Base-by-base conservation (phyloP, 2,113 vertebrate species). In the Catagonus wagneri region DNA sequence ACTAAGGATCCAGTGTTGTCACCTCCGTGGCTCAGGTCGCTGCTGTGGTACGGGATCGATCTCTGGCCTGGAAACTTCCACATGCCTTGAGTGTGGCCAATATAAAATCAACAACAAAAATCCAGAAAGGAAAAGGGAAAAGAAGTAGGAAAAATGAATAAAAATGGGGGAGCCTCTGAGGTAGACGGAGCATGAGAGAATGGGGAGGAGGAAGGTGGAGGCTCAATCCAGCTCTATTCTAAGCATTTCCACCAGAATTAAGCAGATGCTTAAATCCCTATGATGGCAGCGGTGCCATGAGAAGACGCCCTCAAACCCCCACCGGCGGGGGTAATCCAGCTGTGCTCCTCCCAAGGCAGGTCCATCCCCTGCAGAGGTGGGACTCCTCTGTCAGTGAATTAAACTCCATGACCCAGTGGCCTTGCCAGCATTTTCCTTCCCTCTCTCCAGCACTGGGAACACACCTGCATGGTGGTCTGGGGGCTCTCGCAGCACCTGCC, bases 201-300 rank as follows among this genome's bases (percentile, higher is more conserved):
- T 16, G 34, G 15, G 68, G 60, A 29, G 34, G 58, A 76, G 74
- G 75, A 5, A 88, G 13, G 72, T n/a, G 20, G 27, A 60, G 22
- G 25, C 8, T 63, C 27, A 75, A 23, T 29, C 50, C 32, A 36
- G 61, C 13, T 76, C 54, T 44, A 5, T 11, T 27, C 19, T 52
- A 44, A 22, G 39, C 15, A 74, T 4, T 63, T 36, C 14, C 44
- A 14, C 25, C 66, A 25, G 27, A 75, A 88, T 60, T 19, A 36
- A 61, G 60, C 20, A 89, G 50, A 54, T 52, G 19, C 39, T 44
- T 60, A 52, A 29, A 19, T 44, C 74, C 65, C 39, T 54, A 60
- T 2, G 23, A 34, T 10, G 75, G 66, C 4, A 0, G 17, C 17
- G 34, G n/a, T 4, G 44, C 3, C 27, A 2, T 25, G 25, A 50